phyloP scores from a whole-genome alignment of 2,113 vertebrate species.

The Phocoena sinus region DNA sequence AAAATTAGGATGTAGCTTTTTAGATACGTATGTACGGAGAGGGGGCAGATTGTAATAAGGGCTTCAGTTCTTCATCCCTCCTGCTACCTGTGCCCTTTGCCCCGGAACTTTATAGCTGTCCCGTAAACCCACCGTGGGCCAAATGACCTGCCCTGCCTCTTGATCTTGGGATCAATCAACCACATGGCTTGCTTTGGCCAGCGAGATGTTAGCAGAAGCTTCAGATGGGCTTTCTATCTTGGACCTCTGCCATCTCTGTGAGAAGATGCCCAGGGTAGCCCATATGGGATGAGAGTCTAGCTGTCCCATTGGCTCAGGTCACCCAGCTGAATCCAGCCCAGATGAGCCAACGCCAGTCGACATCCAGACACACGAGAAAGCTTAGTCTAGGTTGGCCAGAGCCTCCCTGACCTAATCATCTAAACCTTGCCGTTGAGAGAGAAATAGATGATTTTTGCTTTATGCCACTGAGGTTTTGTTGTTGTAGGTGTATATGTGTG shows the following conservation, averaged over 20 bases:
- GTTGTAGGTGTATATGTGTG: no score
- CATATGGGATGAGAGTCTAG: not conserved
- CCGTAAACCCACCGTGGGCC: not conserved
- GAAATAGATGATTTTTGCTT: not conserved
- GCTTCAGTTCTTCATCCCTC: not conserved
- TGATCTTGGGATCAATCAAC: not conserved
- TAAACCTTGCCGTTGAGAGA: not conserved
- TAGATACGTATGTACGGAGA: not conserved
- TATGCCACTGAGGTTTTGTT: not conserved
- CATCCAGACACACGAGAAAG: fast-evolving
- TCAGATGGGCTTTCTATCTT: not conserved
- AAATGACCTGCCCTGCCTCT: not conserved
- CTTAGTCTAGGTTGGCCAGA: not conserved
- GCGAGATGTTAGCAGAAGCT: not conserved
- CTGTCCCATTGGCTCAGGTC: not conserved
- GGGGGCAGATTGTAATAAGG: not conserved
- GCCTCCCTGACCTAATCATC: not conserved
- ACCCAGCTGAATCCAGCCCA: no score
- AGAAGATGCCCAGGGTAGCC: not conserved
- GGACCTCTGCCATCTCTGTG: not conserved
- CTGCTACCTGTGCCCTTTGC: not conserved
- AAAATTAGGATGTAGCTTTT: not conserved
- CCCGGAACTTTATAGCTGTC: not conserved
- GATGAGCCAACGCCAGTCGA: not conserved
- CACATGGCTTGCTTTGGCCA: no score